Percentiles rank a stretch among this genome's conserved stretches.
Evolutionary conservation across 2,797 vertebrate species (phyloP).

Genomic region (Acestrorhynchus altus): DNA sequence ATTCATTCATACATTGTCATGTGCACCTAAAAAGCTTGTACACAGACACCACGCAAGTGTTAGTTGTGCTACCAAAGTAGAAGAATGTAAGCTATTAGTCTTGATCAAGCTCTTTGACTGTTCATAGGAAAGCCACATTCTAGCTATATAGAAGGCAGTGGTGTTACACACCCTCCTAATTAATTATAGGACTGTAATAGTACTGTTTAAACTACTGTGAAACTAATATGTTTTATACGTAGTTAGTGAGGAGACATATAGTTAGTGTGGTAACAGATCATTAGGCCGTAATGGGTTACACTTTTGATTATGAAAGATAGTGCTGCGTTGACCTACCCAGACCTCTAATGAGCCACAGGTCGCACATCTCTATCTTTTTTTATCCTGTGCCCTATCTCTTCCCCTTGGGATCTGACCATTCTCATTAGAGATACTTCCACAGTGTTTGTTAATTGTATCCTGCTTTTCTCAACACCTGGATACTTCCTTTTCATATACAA

Average conservation of each 20-base stretch:
- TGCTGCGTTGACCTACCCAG: slow-evolving; percentile 3
- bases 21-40: no score
- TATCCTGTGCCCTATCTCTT: slow-evolving; percentile 7
- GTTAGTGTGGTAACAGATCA: not conserved
- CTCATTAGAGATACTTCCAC: slow-evolving; percentile 93
- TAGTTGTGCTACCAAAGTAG: no score
- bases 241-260: no score
- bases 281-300: not conserved
- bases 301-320: not conserved
- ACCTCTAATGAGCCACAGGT: slow-evolving; percentile 11
- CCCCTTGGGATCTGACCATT: slow-evolving; percentile 74
- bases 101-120: no score
- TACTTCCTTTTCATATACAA: slow-evolving; percentile 49
- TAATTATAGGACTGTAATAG: no score
- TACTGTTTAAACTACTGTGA: not conserved
- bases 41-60: no score
- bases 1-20: no score
- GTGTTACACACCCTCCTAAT: no score
- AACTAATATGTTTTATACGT: not conserved
- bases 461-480: slow-evolving; percentile 85
- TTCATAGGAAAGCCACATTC: no score
- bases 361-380: not conserved
- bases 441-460: slow-evolving; percentile 90
- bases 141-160: no score
- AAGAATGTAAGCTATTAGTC: no score